Evolutionary conservation across 30 jellyfish, hydroid and myxozoan genomes (phyloP), one percentile per base, ranked within the genome.

Genomic region (Pseudorhiza aurosa): DNA sequence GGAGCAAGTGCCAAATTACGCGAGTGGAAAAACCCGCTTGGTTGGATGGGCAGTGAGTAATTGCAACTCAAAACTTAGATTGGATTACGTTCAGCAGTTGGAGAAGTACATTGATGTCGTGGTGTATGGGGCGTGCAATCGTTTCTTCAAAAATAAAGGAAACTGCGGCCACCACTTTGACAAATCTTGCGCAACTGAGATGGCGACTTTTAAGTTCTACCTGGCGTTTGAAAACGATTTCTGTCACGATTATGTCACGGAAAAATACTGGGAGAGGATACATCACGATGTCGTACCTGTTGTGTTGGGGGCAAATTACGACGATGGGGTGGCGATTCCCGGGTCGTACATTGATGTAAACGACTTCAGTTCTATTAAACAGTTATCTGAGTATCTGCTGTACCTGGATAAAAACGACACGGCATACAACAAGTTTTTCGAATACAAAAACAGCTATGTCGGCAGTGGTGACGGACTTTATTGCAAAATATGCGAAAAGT

Each of bases 231-330:
- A 93, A 80, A 93, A 93, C 32, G 81, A 65, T 55, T 87, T 93
- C 60, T 93, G 99, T 74, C 90, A 87, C 68, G 99, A 93, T 75
- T 93, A 93, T 75, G 95, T 93, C 35, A 93, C 99, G 0, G 99
- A 93, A 43, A 93, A 93, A 43, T 93, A 93, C 77, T 93, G 91
- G 94, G 79, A 87, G 63, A 35, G 81, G 49, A 19, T 87, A 9
- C 37, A 29, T 6, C 76, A 80, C 55, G 86, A 85, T 19, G 49
- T 69, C 0, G 94, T 93, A 1, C 99, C 99, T 0, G 87, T 93
- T 56, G 99, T 93, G 9, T 87, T 93, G 97, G 99, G 97, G 2
- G 92, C 97, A 1, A 75, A 62, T 55, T 93, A 93, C 50, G 88
- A 85, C 78, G 45, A 47, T 1, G 58, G 74, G 67, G 47, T 77